Conservation (phyloP, 2,113 vertebrate genomes). For the Furnarius figulus region DNA sequence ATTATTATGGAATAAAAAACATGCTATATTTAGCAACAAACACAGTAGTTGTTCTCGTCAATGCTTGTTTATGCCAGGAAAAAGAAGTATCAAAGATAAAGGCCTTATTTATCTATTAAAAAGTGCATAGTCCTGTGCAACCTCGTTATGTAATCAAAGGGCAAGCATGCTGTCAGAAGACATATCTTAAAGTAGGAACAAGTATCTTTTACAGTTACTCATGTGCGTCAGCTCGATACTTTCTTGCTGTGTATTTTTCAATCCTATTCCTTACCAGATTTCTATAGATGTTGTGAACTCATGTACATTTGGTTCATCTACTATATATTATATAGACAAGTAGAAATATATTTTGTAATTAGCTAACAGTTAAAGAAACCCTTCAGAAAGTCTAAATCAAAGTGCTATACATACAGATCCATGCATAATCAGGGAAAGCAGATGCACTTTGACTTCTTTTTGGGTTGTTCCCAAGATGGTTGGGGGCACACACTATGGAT, state of each 20-base stretch:
- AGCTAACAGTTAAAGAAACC: background rate
- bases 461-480: background rate
- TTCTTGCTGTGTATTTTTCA: background rate
- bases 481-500: background rate
- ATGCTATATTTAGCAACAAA: background rate
- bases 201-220: background rate
- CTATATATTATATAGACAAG: background rate
- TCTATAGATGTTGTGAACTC: background rate
- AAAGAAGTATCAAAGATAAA: background rate
- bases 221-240: accelerated
- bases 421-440: background rate
- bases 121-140: background rate
- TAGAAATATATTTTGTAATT: background rate
- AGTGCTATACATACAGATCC: background rate
- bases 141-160: background rate
- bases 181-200: background rate
- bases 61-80: background rate
- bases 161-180: background rate
- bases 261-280: background rate
- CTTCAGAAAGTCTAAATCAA: background rate
- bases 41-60: background rate
- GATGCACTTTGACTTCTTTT: background rate
- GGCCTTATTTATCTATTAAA: background rate
- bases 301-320: background rate
- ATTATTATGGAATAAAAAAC: background rate